Evolutionary conservation across 2,888 invertebrate genomes (phyloP).

Genomic region (Tupiocoris notatus): DNA sequence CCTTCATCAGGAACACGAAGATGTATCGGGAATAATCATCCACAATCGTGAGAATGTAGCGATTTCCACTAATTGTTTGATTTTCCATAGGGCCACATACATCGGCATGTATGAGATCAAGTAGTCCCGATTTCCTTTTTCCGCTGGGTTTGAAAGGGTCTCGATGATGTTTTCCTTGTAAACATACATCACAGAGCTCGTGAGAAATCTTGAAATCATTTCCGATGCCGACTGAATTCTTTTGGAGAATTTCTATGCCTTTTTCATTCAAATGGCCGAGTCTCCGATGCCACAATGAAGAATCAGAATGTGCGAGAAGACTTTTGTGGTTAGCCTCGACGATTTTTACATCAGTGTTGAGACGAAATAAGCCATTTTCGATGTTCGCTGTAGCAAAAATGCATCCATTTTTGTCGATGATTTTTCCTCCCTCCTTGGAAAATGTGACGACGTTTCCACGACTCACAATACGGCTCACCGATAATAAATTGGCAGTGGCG

Average conservation of each 20-base stretch:
- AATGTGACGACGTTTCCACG: background rate
- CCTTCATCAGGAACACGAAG: slow-evolving; percentile 50
- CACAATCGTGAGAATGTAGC: background rate
- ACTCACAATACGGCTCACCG: background rate
- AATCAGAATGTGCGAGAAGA: background rate
- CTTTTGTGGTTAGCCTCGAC: background rate
- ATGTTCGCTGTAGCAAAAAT: background rate
- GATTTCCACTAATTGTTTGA: background rate
- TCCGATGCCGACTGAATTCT: background rate
- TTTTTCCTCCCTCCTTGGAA: background rate
- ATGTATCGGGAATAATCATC: slow-evolving; percentile 50
- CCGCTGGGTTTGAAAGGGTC: background rate
- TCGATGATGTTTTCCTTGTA: background rate
- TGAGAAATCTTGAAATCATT: background rate
- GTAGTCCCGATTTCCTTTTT: background rate
- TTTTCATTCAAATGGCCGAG: slow-evolving; percentile 3
- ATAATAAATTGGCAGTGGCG: background rate
- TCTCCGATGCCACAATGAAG: slow-evolving; percentile 3
- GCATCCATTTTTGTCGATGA: background rate
- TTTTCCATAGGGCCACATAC: slow-evolving; percentile 24
- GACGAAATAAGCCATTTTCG: background rate
- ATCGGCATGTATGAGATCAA: slow-evolving; percentile 10
- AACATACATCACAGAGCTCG: slow-evolving; percentile 2
- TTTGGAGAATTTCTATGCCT: background rate
- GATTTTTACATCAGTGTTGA: background rate